phyloP scores from a whole-genome alignment of 2,888 invertebrate species.

The Augochlorella aurata region DNA sequence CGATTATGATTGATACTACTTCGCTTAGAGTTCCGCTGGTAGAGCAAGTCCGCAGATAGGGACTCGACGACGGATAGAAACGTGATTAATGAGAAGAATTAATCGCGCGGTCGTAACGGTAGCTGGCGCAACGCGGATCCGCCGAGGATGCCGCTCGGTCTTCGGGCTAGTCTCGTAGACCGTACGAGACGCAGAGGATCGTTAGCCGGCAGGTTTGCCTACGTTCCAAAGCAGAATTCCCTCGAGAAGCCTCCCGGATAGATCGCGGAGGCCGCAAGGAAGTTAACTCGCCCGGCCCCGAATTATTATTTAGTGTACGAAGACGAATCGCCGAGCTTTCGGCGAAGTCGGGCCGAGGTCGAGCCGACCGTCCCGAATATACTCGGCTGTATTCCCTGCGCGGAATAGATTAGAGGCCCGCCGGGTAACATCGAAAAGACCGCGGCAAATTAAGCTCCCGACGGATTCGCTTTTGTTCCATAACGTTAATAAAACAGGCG shows the following conservation, averaged over 20 bases:
- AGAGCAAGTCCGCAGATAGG: constrained; percentile 24
- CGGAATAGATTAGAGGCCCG: constrained; percentile 11
- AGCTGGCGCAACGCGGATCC: not conserved
- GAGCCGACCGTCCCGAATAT: not conserved
- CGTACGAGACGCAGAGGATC: not conserved
- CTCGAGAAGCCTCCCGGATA: constrained; percentile 12
- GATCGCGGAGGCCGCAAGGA: constrained; percentile 24
- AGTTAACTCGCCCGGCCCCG: constrained; percentile 31
- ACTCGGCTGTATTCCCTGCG: not conserved
- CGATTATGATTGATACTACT: constrained; percentile 32
- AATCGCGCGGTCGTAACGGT: constrained; percentile 14
- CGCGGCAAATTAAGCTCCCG: constrained; percentile 7
- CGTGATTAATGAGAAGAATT: constrained; percentile 40
- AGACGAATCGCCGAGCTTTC: constrained; percentile 42
- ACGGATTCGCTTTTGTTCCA: constrained; percentile 8
- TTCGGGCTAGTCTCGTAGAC: not conserved
- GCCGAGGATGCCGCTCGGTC: not conserved
- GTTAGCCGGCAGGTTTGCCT: not conserved
- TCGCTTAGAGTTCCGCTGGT: constrained; percentile 6
- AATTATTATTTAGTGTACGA: constrained; percentile 55
- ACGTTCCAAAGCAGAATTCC: not conserved
- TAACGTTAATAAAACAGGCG: not conserved
- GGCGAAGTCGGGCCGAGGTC: not conserved
- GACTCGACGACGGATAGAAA: constrained; percentile 20
- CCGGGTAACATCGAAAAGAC: not conserved